Evolutionary conservation across 37 sponge, comb jelly and placozoan species (phyloP).

Genomic region (Diacarnus erythraeanus): DNA sequence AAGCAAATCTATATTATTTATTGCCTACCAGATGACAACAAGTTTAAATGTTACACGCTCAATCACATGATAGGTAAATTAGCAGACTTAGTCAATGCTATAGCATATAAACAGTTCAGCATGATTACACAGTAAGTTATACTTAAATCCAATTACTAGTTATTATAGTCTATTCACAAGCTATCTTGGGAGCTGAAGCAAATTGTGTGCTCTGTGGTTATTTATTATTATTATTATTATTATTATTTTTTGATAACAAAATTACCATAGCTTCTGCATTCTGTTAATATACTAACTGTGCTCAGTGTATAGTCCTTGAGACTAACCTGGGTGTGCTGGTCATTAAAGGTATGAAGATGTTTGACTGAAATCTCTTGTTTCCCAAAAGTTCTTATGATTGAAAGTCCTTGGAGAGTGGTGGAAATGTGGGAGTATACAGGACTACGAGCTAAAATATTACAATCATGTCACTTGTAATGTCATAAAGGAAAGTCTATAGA

Average conservation of each 20-base stretch:
- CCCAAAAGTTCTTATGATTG: slow-evolving; percentile 71
- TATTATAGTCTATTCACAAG: background rate
- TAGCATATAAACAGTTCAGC: background rate
- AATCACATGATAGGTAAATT: too few relatives aligned
- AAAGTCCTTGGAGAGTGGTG: slow-evolving; percentile 78
- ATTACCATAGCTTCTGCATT: too few relatives aligned
- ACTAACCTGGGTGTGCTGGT: slow-evolving; percentile 28
- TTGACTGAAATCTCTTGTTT: slow-evolving; percentile 16
- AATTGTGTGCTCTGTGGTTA: background rate
- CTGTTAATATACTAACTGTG: too few relatives aligned
- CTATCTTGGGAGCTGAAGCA: background rate
- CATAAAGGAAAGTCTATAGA: too few relatives aligned
- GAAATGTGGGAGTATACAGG: slow-evolving; percentile 86
- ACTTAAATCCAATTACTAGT: background rate
- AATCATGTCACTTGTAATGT: too few relatives aligned
- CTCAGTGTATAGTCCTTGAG: too few relatives aligned
- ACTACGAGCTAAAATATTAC: slow-evolving; percentile 86
- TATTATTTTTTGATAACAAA: too few relatives aligned
- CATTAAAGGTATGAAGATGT: slow-evolving; percentile 33
- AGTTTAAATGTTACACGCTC: too few relatives aligned
- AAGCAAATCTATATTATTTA: too few relatives aligned
- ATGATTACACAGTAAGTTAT: background rate
- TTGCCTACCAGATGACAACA: too few relatives aligned
- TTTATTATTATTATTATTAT: too few relatives aligned
- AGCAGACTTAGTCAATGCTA: too few relatives aligned